Evolutionary conservation across 35 echinoderm and acorn worm species (phyloP), one percentile per base, ranked within the genome.

Genomic region (Acanthaster planci): DNA sequence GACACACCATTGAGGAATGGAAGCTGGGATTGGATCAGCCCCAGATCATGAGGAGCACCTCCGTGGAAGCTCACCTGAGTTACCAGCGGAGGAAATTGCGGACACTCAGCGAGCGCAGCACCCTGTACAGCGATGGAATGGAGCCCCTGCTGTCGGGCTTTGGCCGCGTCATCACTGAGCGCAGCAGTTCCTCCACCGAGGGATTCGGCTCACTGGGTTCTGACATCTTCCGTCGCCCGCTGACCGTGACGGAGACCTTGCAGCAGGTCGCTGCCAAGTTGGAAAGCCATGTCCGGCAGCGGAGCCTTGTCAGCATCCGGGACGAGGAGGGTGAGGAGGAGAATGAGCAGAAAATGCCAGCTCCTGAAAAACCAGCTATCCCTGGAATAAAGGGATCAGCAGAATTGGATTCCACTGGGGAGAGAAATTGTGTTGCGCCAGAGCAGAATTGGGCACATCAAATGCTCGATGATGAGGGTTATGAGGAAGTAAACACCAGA

Each of bases 111-210:
- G 64, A 72, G 34, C 23, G 64, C 3, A 72, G 34, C 64, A 72
- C 64, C 34, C 64, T 72, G 26, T 72, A 72, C 64, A 72, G 64
- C 64, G 64, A 72, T 35, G 64, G 64, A 10, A 72, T 72, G 64
- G 64, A 72, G 64, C 64, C 64, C 14, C 64, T 72, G 9, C 34
- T 72, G 19, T 10, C 64, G 26, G 64, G 64, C 23, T 72, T 72
- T 72, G 64, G 64, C 10, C 30, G 64, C 26, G 23, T 72, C 29
- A 34, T 72, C 23, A 72, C 64, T 12, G 64, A 72, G 64, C 64
- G 64, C 34, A 72, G 64, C 64, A 72, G 16, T 0, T 26, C 64
- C 64, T 72, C 64, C 7, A 72, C 64, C 34, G 64, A 72, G 64
- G 64, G 64, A 23, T 72, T 72, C 15, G 64, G 64, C 23, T 72